Conservation (phyloP, 2,113 vertebrate species). For the Noturus placidus region DNA sequence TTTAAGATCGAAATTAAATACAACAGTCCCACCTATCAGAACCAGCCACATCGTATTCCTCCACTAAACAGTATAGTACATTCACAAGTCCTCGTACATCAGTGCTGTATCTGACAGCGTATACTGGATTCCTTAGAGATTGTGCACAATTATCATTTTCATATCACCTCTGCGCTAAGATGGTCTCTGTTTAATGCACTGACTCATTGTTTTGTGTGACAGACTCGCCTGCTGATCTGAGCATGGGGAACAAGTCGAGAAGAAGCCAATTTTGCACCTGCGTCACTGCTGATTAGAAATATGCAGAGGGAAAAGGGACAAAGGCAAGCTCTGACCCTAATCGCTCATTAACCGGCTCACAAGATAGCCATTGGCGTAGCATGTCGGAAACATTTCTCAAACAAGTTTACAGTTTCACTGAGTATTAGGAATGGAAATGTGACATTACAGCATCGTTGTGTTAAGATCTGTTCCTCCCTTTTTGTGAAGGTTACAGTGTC, state of each 20-base stretch:
- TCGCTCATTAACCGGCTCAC: constrained; percentile 24
- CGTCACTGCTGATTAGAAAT: constrained; percentile 3
- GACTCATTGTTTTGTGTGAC: constrained; percentile 33
- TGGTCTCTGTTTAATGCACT: constrained; percentile 37
- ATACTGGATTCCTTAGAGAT: constrained; percentile 27
- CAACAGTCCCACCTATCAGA: background rate
- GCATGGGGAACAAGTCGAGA: constrained; percentile 10
- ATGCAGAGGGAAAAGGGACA: background rate
- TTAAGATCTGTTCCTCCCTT: background rate
- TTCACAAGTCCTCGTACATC: background rate
- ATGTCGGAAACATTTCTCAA: background rate
- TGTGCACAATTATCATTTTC: constrained; percentile 38
- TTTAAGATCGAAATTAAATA: background rate
- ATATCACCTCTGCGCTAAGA: constrained; percentile 41
- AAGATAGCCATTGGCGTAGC: background rate
- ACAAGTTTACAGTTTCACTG: background rate
- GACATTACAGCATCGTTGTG: too few relatives aligned
- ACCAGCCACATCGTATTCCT: background rate
- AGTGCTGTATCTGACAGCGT: background rate
- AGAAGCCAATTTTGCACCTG: constrained; percentile 32
- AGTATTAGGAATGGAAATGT: background rate
- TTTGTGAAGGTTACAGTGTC: background rate
- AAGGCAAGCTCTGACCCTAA: constrained; percentile 26
- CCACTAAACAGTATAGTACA: background rate
- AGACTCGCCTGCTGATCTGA: constrained; percentile 30